Percentiles rank a stretch among this genome's conserved stretches.
phyloP scores from a whole-genome alignment of 2,113 vertebrate genomes.

The Panthera uncia region DNA sequence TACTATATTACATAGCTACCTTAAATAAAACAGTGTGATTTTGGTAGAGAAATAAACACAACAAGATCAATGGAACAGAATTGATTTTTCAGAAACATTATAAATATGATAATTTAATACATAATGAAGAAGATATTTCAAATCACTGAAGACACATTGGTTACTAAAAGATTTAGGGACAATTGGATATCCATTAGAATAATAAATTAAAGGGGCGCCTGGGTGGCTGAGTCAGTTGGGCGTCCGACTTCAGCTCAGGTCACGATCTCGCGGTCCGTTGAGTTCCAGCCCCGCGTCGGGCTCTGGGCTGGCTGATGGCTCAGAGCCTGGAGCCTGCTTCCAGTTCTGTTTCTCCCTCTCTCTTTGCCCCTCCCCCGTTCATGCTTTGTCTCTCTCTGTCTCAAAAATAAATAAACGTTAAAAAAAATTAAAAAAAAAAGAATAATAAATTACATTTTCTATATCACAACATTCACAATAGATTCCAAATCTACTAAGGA shows the following conservation, averaged over 20 bases:
- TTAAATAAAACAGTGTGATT: not conserved
- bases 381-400: no score
- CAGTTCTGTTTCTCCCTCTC: no score
- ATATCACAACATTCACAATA: not conserved
- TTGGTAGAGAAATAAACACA: not conserved
- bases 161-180: not conserved
- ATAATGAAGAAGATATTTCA: not conserved
- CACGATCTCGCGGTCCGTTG: no score
- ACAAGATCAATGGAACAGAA: not conserved
- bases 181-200: not conserved
- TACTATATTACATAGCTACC: not conserved
- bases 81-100: slow-evolving; percentile 21
- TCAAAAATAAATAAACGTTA: no score
- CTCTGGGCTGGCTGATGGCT: no score
- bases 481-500: not conserved
- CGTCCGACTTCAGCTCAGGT: no score
- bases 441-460: not conserved
- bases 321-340: no score
- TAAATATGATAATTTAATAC: not conserved
- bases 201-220: not conserved
- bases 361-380: no score
- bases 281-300: no score
- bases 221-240: no score
- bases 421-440: not conserved
- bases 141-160: not conserved